phyloP scores from a whole-genome alignment of 2,113 vertebrate genomes.

The human region GRCh38 chr9:137515001-137515500 shows the following conservation, averaged over 20 bases:
- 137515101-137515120: background rate
- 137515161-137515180: background rate
- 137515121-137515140: background rate
- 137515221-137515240: too few species aligned
- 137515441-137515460: slow-evolving; percentile 31
- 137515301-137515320: background rate
- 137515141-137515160: too few species aligned
- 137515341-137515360: background rate
- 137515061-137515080: fast-evolving
- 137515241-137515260: background rate
- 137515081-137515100: background rate
- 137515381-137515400: background rate
- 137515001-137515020: background rate
- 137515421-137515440: background rate
- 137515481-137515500: background rate
- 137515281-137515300: background rate
- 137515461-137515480: slow-evolving; percentile 57
- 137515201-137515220: too few species aligned
- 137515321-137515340: background rate
- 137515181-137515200: background rate
- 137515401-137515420: background rate
- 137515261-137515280: background rate
- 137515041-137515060: background rate
- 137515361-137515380: background rate
- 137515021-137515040: background rate